These are phyloP conservation scores for Cheilosia vernalis DNA, from an alignment of 2,888 invertebrate genomes.

Conservation along the genomic window DNA sequence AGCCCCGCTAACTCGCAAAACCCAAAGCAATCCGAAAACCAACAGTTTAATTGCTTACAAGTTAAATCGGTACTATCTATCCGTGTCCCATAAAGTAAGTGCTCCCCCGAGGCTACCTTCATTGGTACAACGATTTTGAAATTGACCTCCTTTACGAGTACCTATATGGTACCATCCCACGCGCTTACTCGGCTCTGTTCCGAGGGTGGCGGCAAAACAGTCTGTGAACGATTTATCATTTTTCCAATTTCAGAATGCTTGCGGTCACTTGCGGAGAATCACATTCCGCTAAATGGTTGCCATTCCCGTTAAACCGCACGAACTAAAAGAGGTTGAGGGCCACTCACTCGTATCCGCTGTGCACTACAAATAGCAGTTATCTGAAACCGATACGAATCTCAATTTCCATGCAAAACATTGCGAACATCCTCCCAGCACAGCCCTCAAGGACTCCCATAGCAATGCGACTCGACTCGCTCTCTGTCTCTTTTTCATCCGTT, in stretches of 20 bases:
- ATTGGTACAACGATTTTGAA: slow-evolving; percentile 23
- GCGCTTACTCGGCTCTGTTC: background rate
- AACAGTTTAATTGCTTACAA: slow-evolving; percentile 15
- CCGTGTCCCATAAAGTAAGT: slow-evolving; percentile 22
- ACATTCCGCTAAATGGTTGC: slow-evolving; percentile 65
- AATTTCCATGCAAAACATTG: slow-evolving; percentile 71
- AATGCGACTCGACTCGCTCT: slow-evolving; percentile 23
- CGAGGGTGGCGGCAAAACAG: slow-evolving; percentile 1
- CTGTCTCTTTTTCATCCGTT: slow-evolving; percentile 4
- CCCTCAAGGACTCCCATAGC: slow-evolving; percentile 52
- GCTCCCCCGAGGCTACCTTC: slow-evolving; percentile 27
- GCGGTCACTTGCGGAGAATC: slow-evolving; percentile 64
- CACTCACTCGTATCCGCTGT: slow-evolving; percentile 15
- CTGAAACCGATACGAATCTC: slow-evolving; percentile 70
- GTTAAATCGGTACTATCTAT: slow-evolving; percentile 6
- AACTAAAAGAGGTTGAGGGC: background rate
- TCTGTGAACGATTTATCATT: slow-evolving; percentile 69
- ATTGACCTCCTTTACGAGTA: slow-evolving; percentile 23
- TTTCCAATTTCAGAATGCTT: slow-evolving; percentile 70
- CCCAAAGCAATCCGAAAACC: background rate
- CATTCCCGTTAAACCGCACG: slow-evolving; percentile 32
- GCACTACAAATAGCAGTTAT: slow-evolving; percentile 34
- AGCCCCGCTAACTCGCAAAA: too few species aligned
- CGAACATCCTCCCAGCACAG: slow-evolving; percentile 11
- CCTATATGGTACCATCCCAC: background rate